A percentile compares a stretch with the other conserved stretches of the same genome.
phyloP scores from a whole-genome alignment of 1,140 invertebrate genomes.

The Drosophila nigrodunni region DNA sequence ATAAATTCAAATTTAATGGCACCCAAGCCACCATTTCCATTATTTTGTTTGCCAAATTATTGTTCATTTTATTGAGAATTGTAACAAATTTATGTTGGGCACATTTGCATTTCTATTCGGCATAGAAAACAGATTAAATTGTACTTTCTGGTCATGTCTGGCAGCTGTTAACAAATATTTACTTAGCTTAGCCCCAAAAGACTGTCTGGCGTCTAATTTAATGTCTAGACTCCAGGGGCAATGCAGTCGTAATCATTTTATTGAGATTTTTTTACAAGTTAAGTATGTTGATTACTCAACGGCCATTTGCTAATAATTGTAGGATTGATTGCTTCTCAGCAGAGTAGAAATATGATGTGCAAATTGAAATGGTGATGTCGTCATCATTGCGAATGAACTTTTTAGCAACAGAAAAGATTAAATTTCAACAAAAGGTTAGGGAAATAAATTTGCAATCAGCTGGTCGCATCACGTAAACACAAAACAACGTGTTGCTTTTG shows the following conservation, averaged over 20 bases:
- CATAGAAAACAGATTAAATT: slow-evolving; percentile 44
- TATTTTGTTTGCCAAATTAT: slow-evolving; percentile 33
- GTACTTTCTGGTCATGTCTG: slow-evolving; percentile 38
- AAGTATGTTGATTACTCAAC: slow-evolving; percentile 22
- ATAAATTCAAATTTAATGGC: slow-evolving; percentile 48
- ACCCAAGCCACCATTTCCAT: slow-evolving; percentile 1
- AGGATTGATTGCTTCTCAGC: slow-evolving; percentile 8
- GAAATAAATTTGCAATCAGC: slow-evolving; percentile 61
- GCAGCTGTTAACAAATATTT: slow-evolving; percentile 26
- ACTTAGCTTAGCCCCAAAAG: slow-evolving; percentile 34
- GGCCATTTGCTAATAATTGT: slow-evolving; percentile 12
- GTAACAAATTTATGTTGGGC: slow-evolving; percentile 29
- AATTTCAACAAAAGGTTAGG: slow-evolving; percentile 41
- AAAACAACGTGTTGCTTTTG: slow-evolving; percentile 49
- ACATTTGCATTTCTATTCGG: slow-evolving; percentile 36
- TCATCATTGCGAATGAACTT: slow-evolving; percentile 48
- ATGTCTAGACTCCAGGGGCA: slow-evolving; percentile 36
- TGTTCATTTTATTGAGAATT: slow-evolving; percentile 41
- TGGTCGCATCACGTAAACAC: slow-evolving; percentile 61
- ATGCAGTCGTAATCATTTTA: slow-evolving; percentile 38
- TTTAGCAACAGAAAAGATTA: neutral
- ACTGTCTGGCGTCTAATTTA: slow-evolving; percentile 23
- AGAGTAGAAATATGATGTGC: neutral
- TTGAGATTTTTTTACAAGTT: slow-evolving; percentile 19
- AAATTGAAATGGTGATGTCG: neutral